phyloP scores from a whole-genome alignment of 2,888 invertebrate genomes.

The Linnaemya tessellans region DNA sequence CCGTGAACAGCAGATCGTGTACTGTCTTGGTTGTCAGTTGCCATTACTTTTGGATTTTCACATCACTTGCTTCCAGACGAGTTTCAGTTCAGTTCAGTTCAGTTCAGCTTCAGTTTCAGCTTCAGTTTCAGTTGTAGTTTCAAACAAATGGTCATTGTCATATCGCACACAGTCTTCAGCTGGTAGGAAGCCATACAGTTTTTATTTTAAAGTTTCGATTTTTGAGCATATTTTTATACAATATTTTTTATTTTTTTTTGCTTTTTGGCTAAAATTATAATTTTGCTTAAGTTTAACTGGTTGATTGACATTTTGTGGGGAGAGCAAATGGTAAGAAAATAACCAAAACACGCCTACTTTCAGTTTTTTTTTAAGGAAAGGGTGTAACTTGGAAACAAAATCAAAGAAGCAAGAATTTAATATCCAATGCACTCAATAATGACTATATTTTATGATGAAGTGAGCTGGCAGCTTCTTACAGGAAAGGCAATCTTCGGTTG shows the following conservation, averaged over 20 bases:
- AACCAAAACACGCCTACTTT: conserved; percentile 62
- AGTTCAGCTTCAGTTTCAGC: conserved; percentile 48
- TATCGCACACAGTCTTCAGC: conserved; percentile 28
- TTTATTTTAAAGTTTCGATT: conserved; percentile 64
- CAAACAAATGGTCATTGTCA: conserved; percentile 59
- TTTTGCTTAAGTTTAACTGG: conserved; percentile 64
- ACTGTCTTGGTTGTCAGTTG: conserved; percentile 72
- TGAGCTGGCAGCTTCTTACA: not conserved
- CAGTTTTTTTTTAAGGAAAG: conserved; percentile 30
- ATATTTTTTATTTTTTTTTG: conserved; percentile 32
- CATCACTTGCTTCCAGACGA: conserved; percentile 70
- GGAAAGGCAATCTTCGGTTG: not conserved
- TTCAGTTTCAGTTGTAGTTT: conserved; percentile 21
- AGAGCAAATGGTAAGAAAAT: conserved; percentile 35
- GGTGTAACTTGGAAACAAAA: conserved; percentile 65
- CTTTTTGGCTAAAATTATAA: conserved; percentile 34
- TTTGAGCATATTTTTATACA: not conserved
- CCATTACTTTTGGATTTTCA: conserved; percentile 72
- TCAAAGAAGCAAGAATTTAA: conserved; percentile 18
- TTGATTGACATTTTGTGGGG: conserved; percentile 69
- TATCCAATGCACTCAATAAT: conserved; percentile 61
- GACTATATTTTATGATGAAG: conserved; percentile 23
- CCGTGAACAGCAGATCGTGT: conserved; percentile 71
- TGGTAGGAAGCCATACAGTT: conserved; percentile 45
- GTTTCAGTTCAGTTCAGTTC: conserved; percentile 43